phyloP scores from a whole-genome alignment of 2,888 invertebrate species.

The Idaea straminata region DNA sequence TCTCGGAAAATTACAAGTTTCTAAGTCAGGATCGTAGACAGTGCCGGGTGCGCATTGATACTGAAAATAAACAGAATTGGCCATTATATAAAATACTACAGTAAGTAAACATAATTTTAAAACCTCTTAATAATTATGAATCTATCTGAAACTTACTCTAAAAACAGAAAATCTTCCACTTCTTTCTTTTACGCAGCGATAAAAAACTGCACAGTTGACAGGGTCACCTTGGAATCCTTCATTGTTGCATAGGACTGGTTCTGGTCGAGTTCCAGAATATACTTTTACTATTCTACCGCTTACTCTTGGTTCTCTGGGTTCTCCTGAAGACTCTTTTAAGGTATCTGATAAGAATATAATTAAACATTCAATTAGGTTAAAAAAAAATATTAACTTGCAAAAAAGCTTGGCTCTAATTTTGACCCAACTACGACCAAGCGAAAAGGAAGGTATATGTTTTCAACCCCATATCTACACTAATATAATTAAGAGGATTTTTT shows the following conservation, averaged over 20 bases:
- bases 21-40: conserved; percentile 84
- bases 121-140: not conserved
- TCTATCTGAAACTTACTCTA: conserved; percentile 49
- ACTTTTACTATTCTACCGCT: conserved; percentile 61
- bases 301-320: conserved; percentile 39
- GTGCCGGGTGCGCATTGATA: conserved; percentile 89
- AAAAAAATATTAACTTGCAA: conserved; percentile 9
- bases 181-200: conserved; percentile 85
- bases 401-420: not conserved
- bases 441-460: too few relatives aligned
- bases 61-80: conserved; percentile 49
- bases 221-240: conserved; percentile 88
- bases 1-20: conserved; percentile 85
- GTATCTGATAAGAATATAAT: conserved; percentile 33
- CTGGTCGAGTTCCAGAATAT: conserved; percentile 57
- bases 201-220: conserved; percentile 86
- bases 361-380: not conserved
- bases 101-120: not conserved
- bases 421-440: not conserved
- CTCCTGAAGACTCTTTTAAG: conserved; percentile 18
- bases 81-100: not conserved
- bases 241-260: conserved; percentile 77
- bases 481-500: too few relatives aligned
- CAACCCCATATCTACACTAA: too few relatives aligned
- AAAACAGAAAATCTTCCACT: conserved; percentile 78